Evolutionary conservation across 2,888 invertebrate species (phyloP).

Genomic region (Parnassius mnemosyne): DNA sequence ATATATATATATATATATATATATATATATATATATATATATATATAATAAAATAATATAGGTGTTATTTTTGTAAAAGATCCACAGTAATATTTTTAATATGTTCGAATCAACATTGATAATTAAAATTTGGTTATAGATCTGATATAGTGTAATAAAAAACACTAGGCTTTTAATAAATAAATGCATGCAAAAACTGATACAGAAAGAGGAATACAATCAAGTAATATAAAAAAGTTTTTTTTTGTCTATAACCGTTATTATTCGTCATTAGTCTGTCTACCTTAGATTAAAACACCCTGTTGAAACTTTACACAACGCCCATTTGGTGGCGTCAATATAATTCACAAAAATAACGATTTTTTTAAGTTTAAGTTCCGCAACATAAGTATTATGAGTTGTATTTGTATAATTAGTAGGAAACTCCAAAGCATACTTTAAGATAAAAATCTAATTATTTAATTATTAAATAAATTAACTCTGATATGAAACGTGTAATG

Average conservation of each 20-base stretch:
- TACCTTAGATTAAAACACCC: constrained; percentile 78
- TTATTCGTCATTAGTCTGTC: constrained; percentile 65
- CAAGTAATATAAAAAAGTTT: constrained; percentile 15
- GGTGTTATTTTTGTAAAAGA: not conserved
- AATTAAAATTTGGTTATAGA: not conserved
- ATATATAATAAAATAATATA: constrained; percentile 9
- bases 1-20: not conserved
- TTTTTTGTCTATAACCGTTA: constrained; percentile 32
- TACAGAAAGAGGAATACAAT: constrained; percentile 15
- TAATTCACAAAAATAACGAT: constrained; percentile 37
- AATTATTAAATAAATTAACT: constrained; percentile 47
- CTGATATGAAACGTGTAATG: constrained; percentile 59
- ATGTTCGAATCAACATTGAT: not conserved
- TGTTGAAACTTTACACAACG: constrained; percentile 60
- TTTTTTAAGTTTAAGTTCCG: constrained; percentile 22
- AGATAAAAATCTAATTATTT: constrained; percentile 44
- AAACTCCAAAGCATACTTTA: constrained; percentile 37
- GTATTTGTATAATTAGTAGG: constrained; percentile 32
- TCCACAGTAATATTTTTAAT: not conserved
- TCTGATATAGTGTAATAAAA: not conserved
- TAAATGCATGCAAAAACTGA: not conserved
- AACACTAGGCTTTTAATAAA: not conserved
- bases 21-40: constrained; percentile 5
- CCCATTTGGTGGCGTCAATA: constrained; percentile 40
- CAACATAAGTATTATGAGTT: constrained; percentile 29